Conservation (phyloP, 1,140 invertebrate species). For the Globodera rostochiensis region DNA sequence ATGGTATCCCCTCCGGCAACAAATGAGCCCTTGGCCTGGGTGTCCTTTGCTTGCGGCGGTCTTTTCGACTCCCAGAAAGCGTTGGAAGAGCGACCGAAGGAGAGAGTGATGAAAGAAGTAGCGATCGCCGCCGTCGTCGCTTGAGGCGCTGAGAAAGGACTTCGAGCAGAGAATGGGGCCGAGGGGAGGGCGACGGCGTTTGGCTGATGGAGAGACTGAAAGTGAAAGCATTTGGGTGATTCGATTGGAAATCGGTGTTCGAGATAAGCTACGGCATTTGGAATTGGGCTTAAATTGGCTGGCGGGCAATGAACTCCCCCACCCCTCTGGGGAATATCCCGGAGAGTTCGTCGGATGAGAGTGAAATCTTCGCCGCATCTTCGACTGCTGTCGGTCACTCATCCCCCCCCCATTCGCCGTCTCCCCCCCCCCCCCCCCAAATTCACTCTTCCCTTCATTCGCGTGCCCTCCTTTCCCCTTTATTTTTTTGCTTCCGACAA, state of each 20-base stretch:
- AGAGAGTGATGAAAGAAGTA: not conserved
- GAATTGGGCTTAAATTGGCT: no score
- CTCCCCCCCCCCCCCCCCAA: not conserved
- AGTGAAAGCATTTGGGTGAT: not conserved
- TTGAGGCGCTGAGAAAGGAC: slow-evolving; percentile 9
- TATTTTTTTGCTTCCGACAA: not conserved
- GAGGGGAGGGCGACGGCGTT: not conserved
- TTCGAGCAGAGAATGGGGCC: not conserved
- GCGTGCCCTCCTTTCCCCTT: slow-evolving; percentile 7
- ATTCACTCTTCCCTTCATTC: slow-evolving; percentile 5
- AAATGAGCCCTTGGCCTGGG: slow-evolving; percentile 13
- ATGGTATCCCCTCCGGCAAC: not conserved
- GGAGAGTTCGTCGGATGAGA: not conserved
- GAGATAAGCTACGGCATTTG: no score
- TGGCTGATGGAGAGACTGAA: not conserved
- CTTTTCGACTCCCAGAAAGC: not conserved
- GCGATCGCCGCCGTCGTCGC: not conserved
- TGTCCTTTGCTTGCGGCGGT: slow-evolving; percentile 25
- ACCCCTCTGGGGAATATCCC: not conserved
- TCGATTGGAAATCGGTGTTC: no score
- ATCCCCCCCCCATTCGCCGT: not conserved
- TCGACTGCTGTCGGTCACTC: slow-evolving; percentile 7
- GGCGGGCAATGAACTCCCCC: not conserved
- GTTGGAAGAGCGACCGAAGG: not conserved
- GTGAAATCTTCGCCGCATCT: slow-evolving; percentile 10